A percentile compares a stretch with the other conserved stretches of the same genome.
These are phyloP conservation scores for Hymenopus coronatus DNA, from an alignment of 2,888 invertebrate genomes.

Conservation along the genomic window DNA sequence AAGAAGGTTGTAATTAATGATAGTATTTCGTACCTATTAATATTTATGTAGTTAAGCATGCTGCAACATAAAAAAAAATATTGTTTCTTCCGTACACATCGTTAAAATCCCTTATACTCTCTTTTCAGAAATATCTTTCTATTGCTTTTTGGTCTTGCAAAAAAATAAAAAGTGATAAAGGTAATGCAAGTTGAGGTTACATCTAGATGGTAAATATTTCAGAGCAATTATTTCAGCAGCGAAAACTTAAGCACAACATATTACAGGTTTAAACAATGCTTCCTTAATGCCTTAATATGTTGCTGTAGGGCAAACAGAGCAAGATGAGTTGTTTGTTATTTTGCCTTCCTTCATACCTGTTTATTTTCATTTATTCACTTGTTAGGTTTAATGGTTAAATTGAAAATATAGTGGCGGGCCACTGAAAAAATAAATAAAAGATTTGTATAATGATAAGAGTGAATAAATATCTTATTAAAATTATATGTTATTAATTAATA, in stretches of 20 bases:
- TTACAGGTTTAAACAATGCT: background rate
- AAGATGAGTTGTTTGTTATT: background rate
- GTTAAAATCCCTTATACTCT: background rate
- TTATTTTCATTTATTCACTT: background rate
- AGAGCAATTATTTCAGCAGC: background rate
- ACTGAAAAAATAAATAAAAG: slow-evolving; percentile 18
- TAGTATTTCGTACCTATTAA: too few relatives aligned
- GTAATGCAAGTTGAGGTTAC: background rate
- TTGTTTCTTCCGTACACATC: background rate
- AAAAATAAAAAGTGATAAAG: background rate
- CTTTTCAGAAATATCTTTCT: background rate
- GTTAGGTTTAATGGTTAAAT: slow-evolving; percentile 19
- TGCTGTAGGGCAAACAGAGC: background rate
- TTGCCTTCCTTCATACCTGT: background rate
- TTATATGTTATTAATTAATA: slow-evolving; percentile 9
- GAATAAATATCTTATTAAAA: slow-evolving; percentile 3
- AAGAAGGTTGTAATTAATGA: too few relatives aligned
- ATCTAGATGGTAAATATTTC: background rate
- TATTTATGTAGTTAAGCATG: too few relatives aligned
- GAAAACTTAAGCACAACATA: background rate
- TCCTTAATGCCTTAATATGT: background rate
- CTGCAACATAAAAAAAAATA: background rate
- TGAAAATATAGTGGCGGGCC: slow-evolving; percentile 25
- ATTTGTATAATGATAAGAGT: slow-evolving; percentile 8
- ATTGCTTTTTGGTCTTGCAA: background rate